Evolutionary conservation across 1,140 invertebrate genomes (phyloP), one percentile per base, ranked within the genome.

Genomic region (Homarus americanus): DNA sequence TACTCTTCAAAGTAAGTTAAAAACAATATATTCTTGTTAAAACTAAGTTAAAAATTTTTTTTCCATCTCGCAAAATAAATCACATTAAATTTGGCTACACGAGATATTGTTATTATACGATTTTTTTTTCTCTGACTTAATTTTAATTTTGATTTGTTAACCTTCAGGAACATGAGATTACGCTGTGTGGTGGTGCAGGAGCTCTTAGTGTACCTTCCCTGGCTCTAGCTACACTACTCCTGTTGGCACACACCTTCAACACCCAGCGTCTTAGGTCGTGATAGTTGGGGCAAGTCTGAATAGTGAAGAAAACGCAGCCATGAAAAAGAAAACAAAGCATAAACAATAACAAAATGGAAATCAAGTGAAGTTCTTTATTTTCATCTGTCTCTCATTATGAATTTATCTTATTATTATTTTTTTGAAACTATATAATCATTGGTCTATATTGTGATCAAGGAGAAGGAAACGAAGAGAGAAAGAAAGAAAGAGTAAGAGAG

Each of bases 151-250:
- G n/a, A n/a, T n/a, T n/a, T n/a, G n/a, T n/a, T n/a, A n/a, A 32
- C 40, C 58, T 82, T 10, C 88, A 90, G 88, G 88, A 90, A 34
- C 66, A 83, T 20, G 80, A 90, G 28, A 90, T 90, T 38, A 78
- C 83, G 88, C 82, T 76, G 80, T 90, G 88, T 63, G 88, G 88
- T 76, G 88, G 88, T 63, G 88, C 88, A 41, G 88, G 80, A 41
- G 36, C 69, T n/a, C 80, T 90, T 36, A 53, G 44, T 10, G 38
- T 83, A 7, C 82, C 88, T 28, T 90, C 88, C 10, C 40, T 75
- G 9, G 53, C 88, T 49, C 63, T 90, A 32, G 32, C 78, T 15
- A 32, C 73, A 24, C 38, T 58, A 12, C 49, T 90, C 69, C 12
- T 63, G 28, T n/a, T 90, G 49, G 72, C 72, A 44, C 88, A 90